Base-by-base conservation (phyloP, 2,797 vertebrate genomes). In the Syncerus caffer region DNA sequence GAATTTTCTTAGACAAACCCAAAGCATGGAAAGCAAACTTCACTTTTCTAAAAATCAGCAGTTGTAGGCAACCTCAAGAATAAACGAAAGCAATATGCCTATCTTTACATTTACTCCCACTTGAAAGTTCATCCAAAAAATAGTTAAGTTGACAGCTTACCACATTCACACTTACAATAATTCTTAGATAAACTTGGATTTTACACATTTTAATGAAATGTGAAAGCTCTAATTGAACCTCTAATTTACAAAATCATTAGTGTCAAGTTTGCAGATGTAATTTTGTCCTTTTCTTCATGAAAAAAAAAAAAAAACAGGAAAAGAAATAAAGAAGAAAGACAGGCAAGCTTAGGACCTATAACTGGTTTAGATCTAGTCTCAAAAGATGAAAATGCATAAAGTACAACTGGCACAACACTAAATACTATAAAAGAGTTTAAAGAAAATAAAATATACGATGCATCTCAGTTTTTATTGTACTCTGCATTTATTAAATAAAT, bases 31-130 rank as follows among this genome's bases (percentile, higher is more conserved):
- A 96, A 95, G 47, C 64, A 55, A 97, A 83, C 31, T 89, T 96
- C 45, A 34, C 8, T 85, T 96, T 62, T 78, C 21, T 97, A 98
- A 98, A 97, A 98, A 91, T 94, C 55, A 93, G 87, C 89, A 98
- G 96, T 96, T 96, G n/a, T 58, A 97, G 90, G 93, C 53, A 98
- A 97, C 86, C 97, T 97, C 94, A 89, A 94, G 62, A 80, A 98
- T 97, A 85, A 87, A 97, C 74, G 85, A 98, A 98, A 98, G 97
- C 98, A 98, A 93, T 50, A 95, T 97, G 97, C 92, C 96, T 98
- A 90, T 98, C 98, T 98, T 98, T 98, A 97, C 96, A 98, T 98
- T 98, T 98, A 98, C 96, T 57, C 97, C 98, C 96, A 98, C 98
- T 97, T 97, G 93, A 97, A 97, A 96, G 90, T 97, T 98, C 98